These are phyloP conservation scores for Pseudeuparius sepicola DNA, from an alignment of 2,888 invertebrate genomes.

Conservation along the genomic window DNA sequence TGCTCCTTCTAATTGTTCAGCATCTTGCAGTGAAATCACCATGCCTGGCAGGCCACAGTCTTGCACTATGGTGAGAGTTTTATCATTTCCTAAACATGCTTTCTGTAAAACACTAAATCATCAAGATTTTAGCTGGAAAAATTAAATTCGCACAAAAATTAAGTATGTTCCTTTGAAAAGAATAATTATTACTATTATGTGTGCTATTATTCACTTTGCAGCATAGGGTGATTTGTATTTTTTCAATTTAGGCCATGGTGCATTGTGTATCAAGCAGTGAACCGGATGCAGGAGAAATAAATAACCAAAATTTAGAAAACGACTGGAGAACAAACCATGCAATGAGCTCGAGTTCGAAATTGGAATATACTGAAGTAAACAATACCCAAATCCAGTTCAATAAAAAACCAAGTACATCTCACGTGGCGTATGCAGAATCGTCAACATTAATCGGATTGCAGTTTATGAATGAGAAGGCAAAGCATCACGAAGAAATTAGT, in stretches of 20 bases:
- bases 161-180: no score
- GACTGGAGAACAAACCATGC: conserved; percentile 31
- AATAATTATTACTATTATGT: no score
- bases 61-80: conserved; percentile 35
- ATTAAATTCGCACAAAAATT: no score
- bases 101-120: no score
- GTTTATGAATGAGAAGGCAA: conserved; percentile 33
- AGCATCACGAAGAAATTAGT: conserved; percentile 33
- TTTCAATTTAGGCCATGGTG: conserved; percentile 71
- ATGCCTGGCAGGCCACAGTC: conserved; percentile 34
- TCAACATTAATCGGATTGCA: conserved; percentile 35
- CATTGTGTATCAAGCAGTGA: conserved; percentile 83
- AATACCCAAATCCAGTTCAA: conserved; percentile 29
- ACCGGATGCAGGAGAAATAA: conserved; percentile 54
- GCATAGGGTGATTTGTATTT: no score
- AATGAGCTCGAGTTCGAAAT: conserved; percentile 20
- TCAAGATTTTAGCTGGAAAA: no score
- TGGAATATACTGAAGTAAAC: conserved; percentile 32
- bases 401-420: conserved; percentile 33
- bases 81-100: conserved; percentile 10
- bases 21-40: conserved; percentile 31
- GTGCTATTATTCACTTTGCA: no score
- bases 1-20: conserved; percentile 38
- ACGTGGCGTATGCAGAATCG: conserved; percentile 36
- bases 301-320: conserved; percentile 30